Conservation (phyloP, 2,113 vertebrate species). For the Zosterops borbonicus region DNA sequence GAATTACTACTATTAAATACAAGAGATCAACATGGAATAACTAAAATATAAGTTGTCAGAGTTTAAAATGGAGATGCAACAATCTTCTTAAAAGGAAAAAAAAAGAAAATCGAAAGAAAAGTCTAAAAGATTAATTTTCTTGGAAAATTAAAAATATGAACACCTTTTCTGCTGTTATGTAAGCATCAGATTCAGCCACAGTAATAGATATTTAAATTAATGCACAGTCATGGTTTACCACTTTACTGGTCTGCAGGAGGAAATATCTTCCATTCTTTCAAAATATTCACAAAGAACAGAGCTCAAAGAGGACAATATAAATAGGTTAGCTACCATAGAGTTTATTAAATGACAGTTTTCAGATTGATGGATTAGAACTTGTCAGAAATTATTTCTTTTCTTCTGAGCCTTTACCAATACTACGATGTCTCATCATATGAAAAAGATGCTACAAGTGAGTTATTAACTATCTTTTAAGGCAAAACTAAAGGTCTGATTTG, state of each 20-base stretch:
- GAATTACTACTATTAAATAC: constrained; percentile 49
- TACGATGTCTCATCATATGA: neutral
- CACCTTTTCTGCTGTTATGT: neutral
- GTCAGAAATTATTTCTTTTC: neutral
- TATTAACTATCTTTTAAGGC: neutral
- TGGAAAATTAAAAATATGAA: neutral
- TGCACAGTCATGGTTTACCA: neutral
- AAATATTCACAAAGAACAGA: neutral
- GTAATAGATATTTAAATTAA: constrained; percentile 19
- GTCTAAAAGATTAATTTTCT: neutral
- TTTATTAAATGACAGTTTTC: neutral
- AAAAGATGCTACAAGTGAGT: neutral
- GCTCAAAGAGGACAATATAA: neutral
- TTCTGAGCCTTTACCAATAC: neutral
- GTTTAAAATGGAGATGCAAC: neutral
- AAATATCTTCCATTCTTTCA: neutral
- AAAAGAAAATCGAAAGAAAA: neutral
- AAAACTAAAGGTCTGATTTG: neutral
- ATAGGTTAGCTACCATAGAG: neutral
- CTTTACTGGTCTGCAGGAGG: neutral
- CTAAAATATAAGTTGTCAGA: neutral
- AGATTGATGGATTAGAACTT: neutral
- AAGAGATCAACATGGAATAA: neutral
- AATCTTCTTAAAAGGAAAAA: neutral
- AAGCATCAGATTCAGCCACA: neutral